Percentiles rank a stretch among this genome's conserved stretches.
These are phyloP conservation scores for Limnephilus marmoratus DNA, from an alignment of 2,888 invertebrate species.

Conservation along the genomic window DNA sequence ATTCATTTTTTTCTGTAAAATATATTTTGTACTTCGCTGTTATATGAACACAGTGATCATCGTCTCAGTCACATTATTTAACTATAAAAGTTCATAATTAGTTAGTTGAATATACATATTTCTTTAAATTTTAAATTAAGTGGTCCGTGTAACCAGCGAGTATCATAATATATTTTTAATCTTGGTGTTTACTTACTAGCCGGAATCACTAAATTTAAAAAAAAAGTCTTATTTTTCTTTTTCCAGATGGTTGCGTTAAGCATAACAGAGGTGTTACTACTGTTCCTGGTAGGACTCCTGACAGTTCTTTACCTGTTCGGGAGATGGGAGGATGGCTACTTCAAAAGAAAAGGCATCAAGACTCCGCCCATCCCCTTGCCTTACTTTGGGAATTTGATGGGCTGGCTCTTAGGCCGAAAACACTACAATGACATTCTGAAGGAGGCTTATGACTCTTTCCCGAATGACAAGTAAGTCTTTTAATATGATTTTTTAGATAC, in stretches of 20 bases:
- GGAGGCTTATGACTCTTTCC: constrained; percentile 68
- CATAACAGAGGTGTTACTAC: not conserved
- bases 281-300: not conserved
- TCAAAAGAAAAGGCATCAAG: constrained; percentile 68
- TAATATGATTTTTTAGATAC: not conserved
- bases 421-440: constrained; percentile 67
- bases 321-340: constrained; percentile 59
- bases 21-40: too few relatives aligned
- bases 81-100: too few relatives aligned
- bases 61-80: too few relatives aligned
- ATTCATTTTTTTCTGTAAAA: too few relatives aligned
- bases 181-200: too few relatives aligned
- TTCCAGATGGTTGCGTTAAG: not conserved
- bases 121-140: too few relatives aligned
- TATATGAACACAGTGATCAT: too few relatives aligned
- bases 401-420: constrained; percentile 66
- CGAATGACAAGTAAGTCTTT: constrained; percentile 68
- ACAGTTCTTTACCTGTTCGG: not conserved
- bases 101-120: too few relatives aligned
- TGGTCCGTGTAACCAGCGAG: too few relatives aligned
- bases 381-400: constrained; percentile 69
- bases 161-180: too few relatives aligned
- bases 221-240: not conserved
- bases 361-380: constrained; percentile 67
- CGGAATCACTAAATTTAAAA: too few relatives aligned